Conservation (phyloP, 2,888 invertebrate genomes). For the Lepidocyrtoides sp. region DNA sequence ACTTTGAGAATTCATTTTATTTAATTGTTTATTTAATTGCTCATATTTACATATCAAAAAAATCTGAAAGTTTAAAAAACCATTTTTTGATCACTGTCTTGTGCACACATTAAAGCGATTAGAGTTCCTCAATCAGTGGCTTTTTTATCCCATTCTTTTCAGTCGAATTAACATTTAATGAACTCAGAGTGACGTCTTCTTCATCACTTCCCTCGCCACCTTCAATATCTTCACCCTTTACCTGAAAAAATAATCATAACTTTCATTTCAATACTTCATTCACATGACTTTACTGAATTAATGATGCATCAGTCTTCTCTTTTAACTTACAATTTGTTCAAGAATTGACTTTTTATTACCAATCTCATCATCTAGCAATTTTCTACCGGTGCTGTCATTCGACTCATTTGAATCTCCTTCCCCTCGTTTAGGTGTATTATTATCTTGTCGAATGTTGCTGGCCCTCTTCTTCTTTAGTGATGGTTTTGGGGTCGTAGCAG, state of each 20-base stretch:
- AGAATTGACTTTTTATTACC: conserved; percentile 19
- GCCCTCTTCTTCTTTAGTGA: neutral
- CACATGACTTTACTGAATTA: too few relatives aligned
- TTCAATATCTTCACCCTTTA: too few relatives aligned
- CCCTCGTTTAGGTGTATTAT: neutral
- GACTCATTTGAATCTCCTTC: neutral
- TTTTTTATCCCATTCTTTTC: neutral
- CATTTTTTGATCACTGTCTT: too few relatives aligned
- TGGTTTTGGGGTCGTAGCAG: too few relatives aligned
- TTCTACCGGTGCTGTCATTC: neutral
- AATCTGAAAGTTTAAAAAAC: too few relatives aligned
- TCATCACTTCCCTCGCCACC: neutral
- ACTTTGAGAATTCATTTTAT: too few relatives aligned
- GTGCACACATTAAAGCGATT: too few relatives aligned
- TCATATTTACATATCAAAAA: neutral
- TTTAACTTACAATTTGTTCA: conserved; percentile 51
- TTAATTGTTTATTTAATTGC: too few relatives aligned
- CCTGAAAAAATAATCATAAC: neutral
- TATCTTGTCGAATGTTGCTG: neutral
- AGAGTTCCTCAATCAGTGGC: conserved; percentile 60
- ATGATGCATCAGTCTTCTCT: too few relatives aligned
- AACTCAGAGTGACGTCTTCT: neutral
- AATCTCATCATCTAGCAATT: conserved; percentile 42
- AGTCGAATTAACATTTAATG: neutral
- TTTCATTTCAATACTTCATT: neutral